Base-by-base conservation (phyloP, 2,797 vertebrate genomes). In the Peromyscus attwateri region DNA sequence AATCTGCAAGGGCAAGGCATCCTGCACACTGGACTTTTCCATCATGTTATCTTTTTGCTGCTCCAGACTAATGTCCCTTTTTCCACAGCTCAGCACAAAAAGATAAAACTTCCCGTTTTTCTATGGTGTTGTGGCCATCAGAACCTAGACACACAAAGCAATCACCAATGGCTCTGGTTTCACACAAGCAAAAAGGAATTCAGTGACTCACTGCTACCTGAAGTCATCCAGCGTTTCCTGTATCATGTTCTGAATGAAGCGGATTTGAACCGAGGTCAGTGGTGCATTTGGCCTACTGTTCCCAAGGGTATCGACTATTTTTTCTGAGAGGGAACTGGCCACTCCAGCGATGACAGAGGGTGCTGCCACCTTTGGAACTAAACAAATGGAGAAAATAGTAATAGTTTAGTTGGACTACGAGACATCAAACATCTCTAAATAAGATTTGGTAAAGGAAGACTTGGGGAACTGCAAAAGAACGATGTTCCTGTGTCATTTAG, bases 221-320 rank as follows among this genome's bases (percentile, higher is more conserved):
- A 99, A 99, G 95, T 99, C 99, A 98, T 99, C 99, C 98, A 99
- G 97, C 3, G 99, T 99, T 93, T 99, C 99, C 43, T 99, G 99
- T 97, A 99, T 99, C 99, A 99, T 99, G 98, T 99, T 99, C 98
- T 99, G 99, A 98, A 99, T 99, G 98, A 99, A 99, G 98, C 98
- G 99, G 98, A 99, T 99, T 98, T 99, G 99, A 97, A 99, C 97
- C 11, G 99, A 99, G 87, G 99, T 99, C 98, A 99, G 98, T 8
- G 99, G 99, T 87, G 99, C 99, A 34, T 98, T 99, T 68, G 98
- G 98, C 19, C 98, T 98, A 96, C 98, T 99, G n/a, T 96, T 98
- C 87, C 98, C 99, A 21, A 99, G 98, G 25, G 99, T 98, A 81
- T 99, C 99, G 1, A 96, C 99, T 70, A 99, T 99, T 98, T 99